These are phyloP conservation scores for Cheilosia soror DNA, from an alignment of 2,888 invertebrate species.

Conservation along the genomic window DNA sequence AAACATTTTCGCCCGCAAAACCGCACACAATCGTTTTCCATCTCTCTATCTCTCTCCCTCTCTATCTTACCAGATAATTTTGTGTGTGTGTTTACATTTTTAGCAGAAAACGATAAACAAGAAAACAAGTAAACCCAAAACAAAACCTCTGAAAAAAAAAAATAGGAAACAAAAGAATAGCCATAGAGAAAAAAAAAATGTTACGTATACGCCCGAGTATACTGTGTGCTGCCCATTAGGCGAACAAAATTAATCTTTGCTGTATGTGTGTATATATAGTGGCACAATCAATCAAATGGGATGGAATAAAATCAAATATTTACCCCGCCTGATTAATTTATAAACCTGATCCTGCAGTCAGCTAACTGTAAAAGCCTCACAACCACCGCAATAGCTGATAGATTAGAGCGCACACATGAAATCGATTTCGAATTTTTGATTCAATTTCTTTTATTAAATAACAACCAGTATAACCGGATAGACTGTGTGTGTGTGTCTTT, in stretches of 20 bases:
- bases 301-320: conserved; percentile 73
- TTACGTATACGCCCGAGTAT: conserved; percentile 61
- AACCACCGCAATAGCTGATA: neutral
- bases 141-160: neutral
- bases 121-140: conserved; percentile 12
- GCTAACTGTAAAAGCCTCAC: conserved; percentile 61
- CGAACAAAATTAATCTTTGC: conserved; percentile 64
- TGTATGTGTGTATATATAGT: conserved; percentile 36
- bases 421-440: conserved; percentile 67
- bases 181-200: neutral
- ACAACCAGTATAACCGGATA: neutral
- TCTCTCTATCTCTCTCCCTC: neutral
- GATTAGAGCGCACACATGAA: conserved; percentile 9
- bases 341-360: conserved; percentile 68
- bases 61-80: neutral
- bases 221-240: conserved; percentile 45
- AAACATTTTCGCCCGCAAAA: neutral
- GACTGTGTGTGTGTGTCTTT: no score
- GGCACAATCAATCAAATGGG: conserved; percentile 72
- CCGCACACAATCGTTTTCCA: neutral
- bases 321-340: conserved; percentile 73
- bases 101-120: conserved; percentile 1
- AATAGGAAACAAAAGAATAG: conserved; percentile 23
- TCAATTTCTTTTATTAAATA: conserved; percentile 62
- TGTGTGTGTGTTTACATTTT: neutral